Conservation (phyloP, 2,888 invertebrate species). For the Caenorhabditis sp. region DNA sequence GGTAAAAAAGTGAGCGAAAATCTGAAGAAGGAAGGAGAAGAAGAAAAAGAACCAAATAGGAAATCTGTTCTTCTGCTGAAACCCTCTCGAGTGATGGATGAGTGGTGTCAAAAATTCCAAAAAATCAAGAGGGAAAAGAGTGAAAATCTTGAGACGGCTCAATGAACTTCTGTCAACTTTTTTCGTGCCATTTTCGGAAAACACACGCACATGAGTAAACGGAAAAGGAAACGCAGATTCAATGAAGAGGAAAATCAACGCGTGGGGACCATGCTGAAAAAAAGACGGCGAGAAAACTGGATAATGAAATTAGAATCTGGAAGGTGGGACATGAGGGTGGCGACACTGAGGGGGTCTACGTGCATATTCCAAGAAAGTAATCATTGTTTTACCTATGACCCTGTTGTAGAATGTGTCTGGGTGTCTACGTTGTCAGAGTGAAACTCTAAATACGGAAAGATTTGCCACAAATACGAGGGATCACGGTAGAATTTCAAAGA, state of each 20-base stretch:
- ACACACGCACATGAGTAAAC: not conserved
- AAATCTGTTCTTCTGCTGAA: slow-evolving; percentile 11
- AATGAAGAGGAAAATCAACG: slow-evolving; percentile 56
- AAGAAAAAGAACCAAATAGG: slow-evolving; percentile 7
- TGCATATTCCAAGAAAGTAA: slow-evolving; percentile 7
- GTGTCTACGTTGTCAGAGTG: too few relatives aligned
- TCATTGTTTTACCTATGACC: not conserved
- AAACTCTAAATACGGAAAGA: too few relatives aligned
- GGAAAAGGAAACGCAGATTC: slow-evolving; percentile 36
- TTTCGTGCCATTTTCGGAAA: slow-evolving; percentile 19
- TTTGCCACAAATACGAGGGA: not conserved
- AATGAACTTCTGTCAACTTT: slow-evolving; percentile 47
- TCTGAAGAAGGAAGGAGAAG: not conserved
- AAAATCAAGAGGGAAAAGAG: not conserved
- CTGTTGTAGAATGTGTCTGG: too few relatives aligned
- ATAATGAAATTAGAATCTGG: slow-evolving; percentile 57
- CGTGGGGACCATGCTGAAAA: slow-evolving; percentile 31
- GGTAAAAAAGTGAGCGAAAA: not conserved
- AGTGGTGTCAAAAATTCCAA: slow-evolving; percentile 42
- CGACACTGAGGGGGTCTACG: slow-evolving; percentile 2
- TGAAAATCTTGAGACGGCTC: slow-evolving; percentile 58
- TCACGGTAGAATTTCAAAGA: not conserved
- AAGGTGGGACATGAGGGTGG: slow-evolving; percentile 7
- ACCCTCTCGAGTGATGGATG: slow-evolving; percentile 47
- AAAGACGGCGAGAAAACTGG: slow-evolving; percentile 42